These are phyloP conservation scores for Botia kubotai DNA, from an alignment of 2,797 vertebrate genomes.

Conservation along the genomic window DNA sequence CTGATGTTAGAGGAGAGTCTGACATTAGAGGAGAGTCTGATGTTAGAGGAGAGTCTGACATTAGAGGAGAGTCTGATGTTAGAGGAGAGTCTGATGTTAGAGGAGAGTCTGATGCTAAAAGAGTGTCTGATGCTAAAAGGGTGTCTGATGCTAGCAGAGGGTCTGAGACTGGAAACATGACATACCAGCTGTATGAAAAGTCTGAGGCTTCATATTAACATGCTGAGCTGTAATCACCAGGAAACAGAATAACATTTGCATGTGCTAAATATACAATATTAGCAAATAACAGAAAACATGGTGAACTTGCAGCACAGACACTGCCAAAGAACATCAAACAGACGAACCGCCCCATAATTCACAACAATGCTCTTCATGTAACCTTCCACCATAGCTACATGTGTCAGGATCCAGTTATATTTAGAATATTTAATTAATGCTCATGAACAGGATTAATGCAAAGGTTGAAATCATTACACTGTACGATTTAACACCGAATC, in stretches of 20 bases:
- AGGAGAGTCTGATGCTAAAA: too few relatives aligned
- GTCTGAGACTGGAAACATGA: not conserved
- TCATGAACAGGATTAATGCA: slow-evolving; percentile 45
- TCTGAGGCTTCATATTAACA: not conserved
- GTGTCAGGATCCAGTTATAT: slow-evolving; percentile 31
- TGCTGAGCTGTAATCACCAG: slow-evolving; percentile 7
- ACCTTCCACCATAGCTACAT: slow-evolving; percentile 7
- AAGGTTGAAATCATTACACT: slow-evolving; percentile 45
- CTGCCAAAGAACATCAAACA: slow-evolving; percentile 22
- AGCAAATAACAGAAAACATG: slow-evolving; percentile 7
- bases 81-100: too few relatives aligned
- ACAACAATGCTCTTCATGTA: not conserved
- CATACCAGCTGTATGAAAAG: not conserved
- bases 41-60: too few relatives aligned
- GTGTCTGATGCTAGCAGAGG: not conserved
- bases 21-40: not conserved
- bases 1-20: not conserved
- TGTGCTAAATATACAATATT: slow-evolving; percentile 26
- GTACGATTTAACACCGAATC: slow-evolving; percentile 17
- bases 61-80: too few relatives aligned
- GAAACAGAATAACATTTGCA: slow-evolving; percentile 24
- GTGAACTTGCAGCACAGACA: not conserved
- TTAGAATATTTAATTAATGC: slow-evolving; percentile 19
- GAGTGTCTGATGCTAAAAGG: not conserved
- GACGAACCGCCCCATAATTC: slow-evolving; percentile 8